Base-by-base conservation (phyloP, 2,888 invertebrate genomes). In the Craniophora ligustri region DNA sequence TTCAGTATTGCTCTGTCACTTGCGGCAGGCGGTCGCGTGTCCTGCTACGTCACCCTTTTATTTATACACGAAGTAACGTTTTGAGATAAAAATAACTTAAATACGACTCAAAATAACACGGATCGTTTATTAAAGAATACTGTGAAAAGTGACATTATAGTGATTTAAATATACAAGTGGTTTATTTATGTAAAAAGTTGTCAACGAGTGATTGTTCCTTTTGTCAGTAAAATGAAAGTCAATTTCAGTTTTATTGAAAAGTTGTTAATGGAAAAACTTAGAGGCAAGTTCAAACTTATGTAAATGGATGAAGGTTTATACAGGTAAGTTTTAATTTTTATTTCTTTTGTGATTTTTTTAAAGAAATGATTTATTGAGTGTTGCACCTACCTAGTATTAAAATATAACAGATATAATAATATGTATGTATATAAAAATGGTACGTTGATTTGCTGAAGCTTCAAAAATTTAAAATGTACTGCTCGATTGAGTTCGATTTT, bases 1-100 rank as follows among this genome's bases (percentile, higher is more conserved):
- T 78, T 74, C 86, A 87, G 87, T 87, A 11, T 82, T 84, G 87
- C 85, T 77, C 81, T 28, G 73, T 64, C 72, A n/a, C 45, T 75
- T 38, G 67, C 40, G 51, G 35, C 79, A 82, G 85, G 85, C 85
- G 86, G 78, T 57, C 39, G 71, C 21, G 53, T 54, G 6, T 32
- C 2, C 11, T 23, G 60, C 41, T 6, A 13, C 44, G 5, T 16
- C 11, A 7, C 5, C 10, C 8, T 7, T 36, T 31, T 13, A 60
- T 42, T 54, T 36, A 40, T 39, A 18, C 31, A 53, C 67, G 67
- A 67, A 46, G 44, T 41, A 47, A 41, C 49, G n/a, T 66, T 42
- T 46, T 62, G 41, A 67, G 32, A 62, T 10, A 63, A 62, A 44
- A 46, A 18, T 19, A 26, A 32, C 10, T 41, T 32, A 46, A 41